A percentile compares a stretch with the other conserved stretches of the same genome.
Conservation (phyloP, 1,140 invertebrate genomes). For the Euborellia annulipes region DNA sequence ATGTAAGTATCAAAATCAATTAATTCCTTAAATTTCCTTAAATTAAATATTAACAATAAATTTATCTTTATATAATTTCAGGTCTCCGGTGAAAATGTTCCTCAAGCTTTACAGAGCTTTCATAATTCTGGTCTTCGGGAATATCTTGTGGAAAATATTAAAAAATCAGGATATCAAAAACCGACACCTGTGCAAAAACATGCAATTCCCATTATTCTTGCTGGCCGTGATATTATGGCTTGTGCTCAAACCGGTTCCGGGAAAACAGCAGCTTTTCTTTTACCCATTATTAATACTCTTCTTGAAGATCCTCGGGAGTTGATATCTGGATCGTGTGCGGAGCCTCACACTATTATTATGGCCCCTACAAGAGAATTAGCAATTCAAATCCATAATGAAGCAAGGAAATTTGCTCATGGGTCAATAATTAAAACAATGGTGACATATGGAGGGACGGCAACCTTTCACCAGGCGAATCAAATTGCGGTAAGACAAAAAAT, state of each 20-base stretch:
- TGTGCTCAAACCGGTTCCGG: conserved; percentile 97
- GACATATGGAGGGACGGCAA: conserved; percentile 76
- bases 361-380: conserved; percentile 85
- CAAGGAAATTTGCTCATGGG: conserved; percentile 63
- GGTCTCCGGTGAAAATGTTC: conserved; percentile 48
- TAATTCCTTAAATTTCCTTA: too few species aligned
- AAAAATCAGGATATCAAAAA: conserved; percentile 61
- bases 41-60: neutral
- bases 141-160: conserved; percentile 59
- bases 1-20: conserved; percentile 41
- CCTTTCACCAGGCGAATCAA: conserved; percentile 49
- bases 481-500: conserved; percentile 34
- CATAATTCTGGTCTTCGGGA: conserved; percentile 46
- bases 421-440: conserved; percentile 56
- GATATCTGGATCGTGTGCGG: conserved; percentile 19
- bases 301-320: conserved; percentile 34
- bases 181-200: conserved; percentile 91
- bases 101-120: conserved; percentile 49
- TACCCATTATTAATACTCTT: conserved; percentile 71
- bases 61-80: conserved; percentile 20
- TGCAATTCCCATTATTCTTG: conserved; percentile 67
- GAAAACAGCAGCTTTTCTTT: conserved; percentile 88
- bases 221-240: conserved; percentile 78
- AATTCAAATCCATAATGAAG: conserved; percentile 74
- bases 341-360: conserved; percentile 60